phyloP scores from a whole-genome alignment of 2,113 vertebrate genomes.

The Petrocephalus microphthalmus region DNA sequence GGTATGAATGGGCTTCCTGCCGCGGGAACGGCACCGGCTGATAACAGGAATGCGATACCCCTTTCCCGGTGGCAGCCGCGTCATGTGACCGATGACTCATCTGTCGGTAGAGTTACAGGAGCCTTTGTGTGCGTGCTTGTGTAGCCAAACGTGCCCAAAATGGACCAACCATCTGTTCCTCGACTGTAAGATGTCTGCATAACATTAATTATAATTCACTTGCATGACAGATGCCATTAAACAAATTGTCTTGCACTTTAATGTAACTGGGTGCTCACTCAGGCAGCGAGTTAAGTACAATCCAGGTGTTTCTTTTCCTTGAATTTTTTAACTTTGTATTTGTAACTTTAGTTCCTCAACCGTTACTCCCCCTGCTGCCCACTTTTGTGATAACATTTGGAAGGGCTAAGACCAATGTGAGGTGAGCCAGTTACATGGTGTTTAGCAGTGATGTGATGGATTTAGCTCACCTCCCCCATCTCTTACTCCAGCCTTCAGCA shows the following conservation, averaged over 20 bases:
- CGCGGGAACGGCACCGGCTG: not conserved
- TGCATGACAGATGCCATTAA: not conserved
- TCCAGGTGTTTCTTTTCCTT: not conserved
- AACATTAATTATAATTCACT: conserved; percentile 6
- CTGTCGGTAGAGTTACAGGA: not conserved
- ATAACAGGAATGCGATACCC: not conserved
- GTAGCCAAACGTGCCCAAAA: not conserved
- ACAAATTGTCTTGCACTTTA: not conserved
- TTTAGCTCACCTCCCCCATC: not conserved
- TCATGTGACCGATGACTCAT: conserved; percentile 5
- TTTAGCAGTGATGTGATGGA: not conserved
- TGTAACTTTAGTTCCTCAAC: not conserved
- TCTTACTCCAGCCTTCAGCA: not conserved
- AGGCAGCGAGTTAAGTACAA: not conserved
- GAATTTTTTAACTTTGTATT: not conserved
- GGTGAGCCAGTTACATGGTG: not conserved
- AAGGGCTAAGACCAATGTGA: not conserved
- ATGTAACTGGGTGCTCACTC: not conserved
- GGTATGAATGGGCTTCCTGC: not conserved
- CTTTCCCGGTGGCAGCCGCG: not conserved
- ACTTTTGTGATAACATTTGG: not conserved
- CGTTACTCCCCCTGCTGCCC: not conserved
- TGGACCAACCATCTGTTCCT: conserved; percentile 4
- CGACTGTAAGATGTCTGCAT: not conserved
- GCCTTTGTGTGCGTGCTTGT: not conserved